A percentile compares a stretch with the other conserved stretches of the same genome.
Conservation (phyloP, 2,888 invertebrate genomes). For the Drosophila neonasuta region DNA sequence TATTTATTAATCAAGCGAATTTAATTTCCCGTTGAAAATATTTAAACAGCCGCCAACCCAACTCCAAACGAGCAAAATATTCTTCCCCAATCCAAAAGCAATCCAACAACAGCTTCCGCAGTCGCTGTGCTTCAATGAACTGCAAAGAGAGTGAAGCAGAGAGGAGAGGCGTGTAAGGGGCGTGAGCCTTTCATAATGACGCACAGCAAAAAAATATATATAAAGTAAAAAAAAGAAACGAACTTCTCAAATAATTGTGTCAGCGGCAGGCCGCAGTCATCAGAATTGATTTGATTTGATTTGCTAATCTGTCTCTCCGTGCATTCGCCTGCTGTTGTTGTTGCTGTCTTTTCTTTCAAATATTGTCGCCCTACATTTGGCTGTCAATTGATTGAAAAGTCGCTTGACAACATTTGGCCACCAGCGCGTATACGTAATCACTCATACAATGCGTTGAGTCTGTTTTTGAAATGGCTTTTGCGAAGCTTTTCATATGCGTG, state of each 20-base stretch:
- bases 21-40: slow-evolving; percentile 60
- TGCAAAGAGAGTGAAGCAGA: slow-evolving; percentile 1
- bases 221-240: slow-evolving; percentile 9
- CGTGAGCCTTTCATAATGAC: slow-evolving; percentile 49
- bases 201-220: slow-evolving; percentile 4
- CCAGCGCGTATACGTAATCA: slow-evolving; percentile 43
- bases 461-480: slow-evolving; percentile 22
- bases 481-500: background rate
- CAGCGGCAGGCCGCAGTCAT: slow-evolving; percentile 53
- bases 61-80: background rate
- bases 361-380: slow-evolving; percentile 30
- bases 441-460: slow-evolving; percentile 22
- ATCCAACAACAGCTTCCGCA: slow-evolving; percentile 11
- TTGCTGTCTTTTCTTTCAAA: background rate
- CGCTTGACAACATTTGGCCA: slow-evolving; percentile 16
- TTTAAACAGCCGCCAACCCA: slow-evolving; percentile 27
- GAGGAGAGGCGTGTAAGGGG: slow-evolving; percentile 8
- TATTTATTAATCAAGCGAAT: slow-evolving; percentile 61
- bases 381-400: slow-evolving; percentile 20
- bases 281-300: slow-evolving; percentile 68
- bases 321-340: background rate
- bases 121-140: slow-evolving; percentile 50
- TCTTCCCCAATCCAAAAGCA: background rate
- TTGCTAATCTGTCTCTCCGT: slow-evolving; percentile 62
- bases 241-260: slow-evolving; percentile 44